These are phyloP conservation scores for Vandiemenella viatica DNA, from an alignment of 2,888 invertebrate species.

Conservation along the genomic window DNA sequence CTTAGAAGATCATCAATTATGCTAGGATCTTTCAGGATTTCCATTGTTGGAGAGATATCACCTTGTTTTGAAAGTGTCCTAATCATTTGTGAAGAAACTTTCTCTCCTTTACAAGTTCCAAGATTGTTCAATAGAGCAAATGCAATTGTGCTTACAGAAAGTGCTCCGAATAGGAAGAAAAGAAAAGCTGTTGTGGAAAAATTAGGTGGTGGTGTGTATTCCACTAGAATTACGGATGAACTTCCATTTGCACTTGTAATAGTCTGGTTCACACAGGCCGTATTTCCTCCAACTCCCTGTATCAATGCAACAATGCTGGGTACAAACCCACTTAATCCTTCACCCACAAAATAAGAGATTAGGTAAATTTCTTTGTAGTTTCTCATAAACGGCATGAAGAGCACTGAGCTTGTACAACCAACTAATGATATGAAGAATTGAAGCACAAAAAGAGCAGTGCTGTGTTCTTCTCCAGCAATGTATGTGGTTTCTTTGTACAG, in stretches of 20 bases:
- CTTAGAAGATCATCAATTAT: background rate
- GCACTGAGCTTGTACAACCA: slow-evolving; percentile 53
- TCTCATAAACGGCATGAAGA: slow-evolving; percentile 74
- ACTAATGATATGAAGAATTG: slow-evolving; percentile 42
- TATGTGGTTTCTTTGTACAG: slow-evolving; percentile 39
- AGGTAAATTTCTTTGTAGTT: slow-evolving; percentile 58
- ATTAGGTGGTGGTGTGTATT: slow-evolving; percentile 32
- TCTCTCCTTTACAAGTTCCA: slow-evolving; percentile 18
- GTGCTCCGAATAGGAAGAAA: slow-evolving; percentile 43
- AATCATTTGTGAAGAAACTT: slow-evolving; percentile 1
- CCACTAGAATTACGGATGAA: slow-evolving; percentile 26
- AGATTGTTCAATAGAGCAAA: slow-evolving; percentile 43
- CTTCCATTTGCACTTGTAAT: slow-evolving; percentile 4
- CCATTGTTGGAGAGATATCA: too few species aligned
- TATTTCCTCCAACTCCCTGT: slow-evolving; percentile 62
- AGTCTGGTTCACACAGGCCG: slow-evolving; percentile 24
- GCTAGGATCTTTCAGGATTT: too few species aligned
- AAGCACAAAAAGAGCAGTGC: slow-evolving; percentile 28
- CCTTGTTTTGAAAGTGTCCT: too few species aligned
- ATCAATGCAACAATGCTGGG: slow-evolving; percentile 61
- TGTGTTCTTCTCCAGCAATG: slow-evolving; percentile 31
- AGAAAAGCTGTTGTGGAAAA: slow-evolving; percentile 53
- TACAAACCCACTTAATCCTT: slow-evolving; percentile 65
- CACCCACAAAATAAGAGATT: slow-evolving; percentile 67
- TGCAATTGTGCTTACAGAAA: slow-evolving; percentile 45